A percentile compares a stretch with the other conserved stretches of the same genome.
Conservation (phyloP, 2,888 invertebrate genomes). For the Physocephala rufipes region DNA sequence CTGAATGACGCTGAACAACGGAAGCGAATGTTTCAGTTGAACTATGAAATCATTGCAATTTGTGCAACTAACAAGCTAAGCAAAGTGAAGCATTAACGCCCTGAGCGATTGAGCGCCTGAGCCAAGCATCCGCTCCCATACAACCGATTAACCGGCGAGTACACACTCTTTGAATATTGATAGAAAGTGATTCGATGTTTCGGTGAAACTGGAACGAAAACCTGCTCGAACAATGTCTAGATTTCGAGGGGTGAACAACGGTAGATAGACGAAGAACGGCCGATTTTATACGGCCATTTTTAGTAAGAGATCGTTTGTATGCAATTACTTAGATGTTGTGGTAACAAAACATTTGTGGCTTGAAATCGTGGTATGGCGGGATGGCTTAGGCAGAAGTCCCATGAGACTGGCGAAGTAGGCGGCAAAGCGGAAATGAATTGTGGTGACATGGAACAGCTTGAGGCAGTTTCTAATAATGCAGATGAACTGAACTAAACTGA, state of each 20-base stretch:
- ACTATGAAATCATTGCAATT: conserved; percentile 62
- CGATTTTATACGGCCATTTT: too few relatives aligned
- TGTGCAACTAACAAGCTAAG: conserved; percentile 46
- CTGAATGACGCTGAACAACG: too few relatives aligned
- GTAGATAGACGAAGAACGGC: neutral
- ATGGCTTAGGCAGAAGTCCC: neutral
- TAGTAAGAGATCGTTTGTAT: too few relatives aligned
- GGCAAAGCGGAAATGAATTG: neutral
- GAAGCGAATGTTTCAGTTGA: conserved; percentile 50
- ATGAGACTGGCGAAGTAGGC: neutral
- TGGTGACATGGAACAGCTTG: conserved; percentile 14
- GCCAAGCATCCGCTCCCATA: too few relatives aligned
- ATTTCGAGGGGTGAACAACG: neutral
- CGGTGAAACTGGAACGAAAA: conserved; percentile 2
- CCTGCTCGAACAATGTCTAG: conserved; percentile 13
- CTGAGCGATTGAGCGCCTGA: neutral
- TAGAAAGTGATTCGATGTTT: neutral
- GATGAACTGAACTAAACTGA: conserved; percentile 32
- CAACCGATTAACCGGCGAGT: too few relatives aligned
- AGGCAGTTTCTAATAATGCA: conserved; percentile 3
- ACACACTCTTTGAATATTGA: neutral
- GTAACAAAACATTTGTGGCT: neutral
- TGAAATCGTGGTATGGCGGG: neutral
- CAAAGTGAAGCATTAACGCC: conserved; percentile 21
- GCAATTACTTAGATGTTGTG: neutral